phyloP scores from a whole-genome alignment of 2,888 invertebrate genomes.

The Bembecia ichneumoniformis region DNA sequence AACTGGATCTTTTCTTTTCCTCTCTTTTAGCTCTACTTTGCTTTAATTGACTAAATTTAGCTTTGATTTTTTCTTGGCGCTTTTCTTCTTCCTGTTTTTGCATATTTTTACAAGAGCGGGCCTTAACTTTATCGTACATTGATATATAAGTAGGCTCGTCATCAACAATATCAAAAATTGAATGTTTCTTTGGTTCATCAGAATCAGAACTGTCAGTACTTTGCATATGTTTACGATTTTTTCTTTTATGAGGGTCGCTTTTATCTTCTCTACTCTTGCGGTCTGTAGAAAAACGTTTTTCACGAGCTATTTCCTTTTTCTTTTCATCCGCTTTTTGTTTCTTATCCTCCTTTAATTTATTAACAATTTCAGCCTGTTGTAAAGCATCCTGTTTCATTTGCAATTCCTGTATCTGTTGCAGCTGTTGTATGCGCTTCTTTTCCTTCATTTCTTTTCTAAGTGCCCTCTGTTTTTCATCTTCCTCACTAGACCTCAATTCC shows the following conservation, averaged over 20 bases:
- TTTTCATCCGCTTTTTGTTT: constrained; percentile 52
- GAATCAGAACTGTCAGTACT: constrained; percentile 81
- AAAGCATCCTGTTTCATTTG: constrained; percentile 63
- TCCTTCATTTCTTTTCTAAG: constrained; percentile 71
- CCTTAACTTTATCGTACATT: constrained; percentile 98
- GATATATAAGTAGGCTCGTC: constrained; percentile 93
- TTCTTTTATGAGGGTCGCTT: constrained; percentile 44
- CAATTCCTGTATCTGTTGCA: constrained; percentile 62
- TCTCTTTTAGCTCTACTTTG: constrained; percentile 89
- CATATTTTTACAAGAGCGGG: constrained; percentile 93
- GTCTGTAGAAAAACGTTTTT: constrained; percentile 65
- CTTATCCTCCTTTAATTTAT: constrained; percentile 57
- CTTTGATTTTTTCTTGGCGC: constrained; percentile 87
- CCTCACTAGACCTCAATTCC: constrained; percentile 72
- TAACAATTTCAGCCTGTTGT: constrained; percentile 47
- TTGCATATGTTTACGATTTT: constrained; percentile 58
- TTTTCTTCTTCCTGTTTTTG: constrained; percentile 93
- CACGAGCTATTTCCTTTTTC: constrained; percentile 57
- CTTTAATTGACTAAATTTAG: constrained; percentile 90
- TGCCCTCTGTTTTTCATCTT: constrained; percentile 72
- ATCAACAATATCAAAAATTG: constrained; percentile 91
- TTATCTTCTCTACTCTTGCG: constrained; percentile 67
- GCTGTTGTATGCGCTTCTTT: constrained; percentile 66
- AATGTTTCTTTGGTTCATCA: constrained; percentile 89
- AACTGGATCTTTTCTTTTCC: constrained; percentile 91